Evolutionary conservation across 1,140 invertebrate genomes (phyloP).

Genomic region (Zeugodacus cucurbitae): DNA sequence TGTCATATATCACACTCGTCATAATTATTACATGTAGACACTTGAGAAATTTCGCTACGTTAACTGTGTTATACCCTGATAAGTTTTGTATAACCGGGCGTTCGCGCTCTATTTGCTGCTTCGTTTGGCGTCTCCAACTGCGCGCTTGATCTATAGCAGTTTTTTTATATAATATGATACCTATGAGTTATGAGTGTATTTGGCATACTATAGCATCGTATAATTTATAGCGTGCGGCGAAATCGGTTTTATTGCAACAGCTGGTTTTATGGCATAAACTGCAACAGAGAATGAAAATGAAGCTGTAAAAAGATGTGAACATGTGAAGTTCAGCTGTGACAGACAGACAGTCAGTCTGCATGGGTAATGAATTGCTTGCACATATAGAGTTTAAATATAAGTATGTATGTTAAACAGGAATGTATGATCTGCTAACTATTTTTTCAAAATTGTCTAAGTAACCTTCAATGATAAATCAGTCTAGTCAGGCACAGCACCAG

Average conservation of each 20-base stretch:
- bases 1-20: conserved; percentile 21
- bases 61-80: not conserved
- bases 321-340: not conserved
- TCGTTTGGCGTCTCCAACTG: not conserved
- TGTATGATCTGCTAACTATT: no score
- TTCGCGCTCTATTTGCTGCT: not conserved
- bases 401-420: not conserved
- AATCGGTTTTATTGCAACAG: conserved; percentile 65
- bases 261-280: conserved; percentile 54
- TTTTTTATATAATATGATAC: conserved; percentile 39
- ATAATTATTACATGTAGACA: conserved; percentile 15
- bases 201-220: conserved; percentile 43
- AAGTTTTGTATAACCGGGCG: not conserved
- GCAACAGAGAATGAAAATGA: not conserved
- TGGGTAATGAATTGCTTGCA: not conserved
- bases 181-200: conserved; percentile 56
- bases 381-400: not conserved
- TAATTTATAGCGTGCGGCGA: conserved; percentile 64
- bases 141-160: not conserved
- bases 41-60: not conserved
- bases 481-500: no score
- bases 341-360: not conserved
- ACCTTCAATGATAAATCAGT: no score
- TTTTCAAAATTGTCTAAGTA: no score
- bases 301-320: not conserved